phyloP scores from a whole-genome alignment of 2,888 invertebrate genomes.

The Euclidia mi region DNA sequence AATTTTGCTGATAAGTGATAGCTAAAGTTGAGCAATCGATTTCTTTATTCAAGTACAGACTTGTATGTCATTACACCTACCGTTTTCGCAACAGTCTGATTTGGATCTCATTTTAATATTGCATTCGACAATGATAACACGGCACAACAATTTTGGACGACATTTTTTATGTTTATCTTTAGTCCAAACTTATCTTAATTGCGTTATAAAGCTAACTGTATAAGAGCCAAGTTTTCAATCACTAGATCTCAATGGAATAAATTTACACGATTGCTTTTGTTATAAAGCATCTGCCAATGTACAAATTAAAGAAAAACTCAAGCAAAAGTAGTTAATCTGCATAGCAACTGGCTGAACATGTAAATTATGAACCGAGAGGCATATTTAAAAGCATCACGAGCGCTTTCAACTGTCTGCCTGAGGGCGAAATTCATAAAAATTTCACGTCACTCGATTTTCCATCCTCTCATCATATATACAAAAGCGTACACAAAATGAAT shows the following conservation, averaged over 20 bases:
- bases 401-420: neutral
- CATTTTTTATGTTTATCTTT: too few relatives aligned
- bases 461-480: conserved; percentile 4
- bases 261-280: too few relatives aligned
- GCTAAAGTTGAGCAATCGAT: conserved; percentile 35
- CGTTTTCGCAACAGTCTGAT: neutral
- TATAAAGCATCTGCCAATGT: too few relatives aligned
- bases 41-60: conserved; percentile 1
- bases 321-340: too few relatives aligned
- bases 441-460: conserved; percentile 1
- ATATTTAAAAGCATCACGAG: neutral
- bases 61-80: neutral
- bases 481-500: conserved; percentile 4
- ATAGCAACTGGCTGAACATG: too few relatives aligned
- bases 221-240: too few relatives aligned
- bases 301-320: too few relatives aligned
- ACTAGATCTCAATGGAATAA: too few relatives aligned
- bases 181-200: neutral
- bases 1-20: conserved; percentile 39
- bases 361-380: neutral
- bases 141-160: too few relatives aligned
- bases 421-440: conserved; percentile 11
- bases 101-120: too few relatives aligned
- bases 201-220: too few relatives aligned
- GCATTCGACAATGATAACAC: too few relatives aligned